Evolutionary conservation across 2,888 invertebrate genomes (phyloP), one percentile per base, ranked within the genome.

Genomic region (Cheilosia vernalis): DNA sequence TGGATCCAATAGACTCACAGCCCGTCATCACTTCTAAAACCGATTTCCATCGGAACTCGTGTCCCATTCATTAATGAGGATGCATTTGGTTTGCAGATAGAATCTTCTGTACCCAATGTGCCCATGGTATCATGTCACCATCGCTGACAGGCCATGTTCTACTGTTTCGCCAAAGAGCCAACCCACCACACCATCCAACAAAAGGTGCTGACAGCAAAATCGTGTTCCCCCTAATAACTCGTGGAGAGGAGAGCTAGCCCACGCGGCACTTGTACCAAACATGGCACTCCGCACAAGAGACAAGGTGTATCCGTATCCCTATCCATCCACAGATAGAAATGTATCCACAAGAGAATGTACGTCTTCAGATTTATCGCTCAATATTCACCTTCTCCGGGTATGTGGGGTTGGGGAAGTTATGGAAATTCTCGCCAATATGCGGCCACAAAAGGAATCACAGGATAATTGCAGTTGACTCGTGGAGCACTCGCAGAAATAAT

Each of bases 171-270:
- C 47, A 40, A 44, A 2, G 44, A 21, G 49, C 10, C 61, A 66
- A 27, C 76, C 66, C 10, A 33, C 30, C 30, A 1, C 27, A 9
- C 37, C 49, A 49, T 37, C 63, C 69, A 49, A 49, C 63, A 37
- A 70, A 67, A 74, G 55, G 37, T 67, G 76, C 76, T 85, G 81
- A 85, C 81, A 81, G 85, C 72, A 72, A 81, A 85, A 81, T 85
- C 85, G 85, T 85, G 85, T 85, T 72, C 81, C 49, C 51, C n/a
- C 64, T 72, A 85, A 85, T 80, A 85, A 85, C 64, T 64, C 53
- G 51, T 27, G 40, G 47, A 53, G 13, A 37, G 17, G 49, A 53
- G 53, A 24, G 64, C 30, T 51, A 58, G 58, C 64, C 67, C 67
- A 74, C 80, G 73, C 66, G 37, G 40, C 61, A 69, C 47, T 81